Conservation (phyloP, 2,113 vertebrate genomes). For the Sapajus apella region DNA sequence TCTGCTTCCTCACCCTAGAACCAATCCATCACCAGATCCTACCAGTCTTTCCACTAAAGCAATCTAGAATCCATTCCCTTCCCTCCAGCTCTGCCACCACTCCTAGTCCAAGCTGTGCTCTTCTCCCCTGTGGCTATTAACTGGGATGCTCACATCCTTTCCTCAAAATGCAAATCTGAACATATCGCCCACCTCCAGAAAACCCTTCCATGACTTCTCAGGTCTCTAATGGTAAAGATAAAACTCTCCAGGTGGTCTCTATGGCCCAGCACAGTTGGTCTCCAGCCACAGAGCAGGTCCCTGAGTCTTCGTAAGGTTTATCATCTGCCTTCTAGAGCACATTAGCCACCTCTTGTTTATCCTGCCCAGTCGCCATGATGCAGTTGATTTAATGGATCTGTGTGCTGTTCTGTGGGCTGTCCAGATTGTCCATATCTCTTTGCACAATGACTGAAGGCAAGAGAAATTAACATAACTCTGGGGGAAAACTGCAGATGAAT, state of each 20-base stretch:
- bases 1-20: background rate
- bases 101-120: background rate
- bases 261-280: background rate
- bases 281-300: background rate
- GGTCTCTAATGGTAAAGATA: background rate
- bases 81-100: background rate
- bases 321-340: background rate
- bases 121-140: background rate
- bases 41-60: background rate
- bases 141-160: background rate
- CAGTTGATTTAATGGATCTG: background rate
- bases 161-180: conserved; percentile 21
- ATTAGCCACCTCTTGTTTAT: background rate
- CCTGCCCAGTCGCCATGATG: background rate
- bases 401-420: background rate
- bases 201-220: background rate
- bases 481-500: background rate
- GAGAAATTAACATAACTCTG: background rate
- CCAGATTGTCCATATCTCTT: background rate
- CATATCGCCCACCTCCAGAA: background rate
- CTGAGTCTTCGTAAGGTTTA: background rate
- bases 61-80: background rate
- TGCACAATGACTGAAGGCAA: background rate
- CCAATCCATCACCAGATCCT: background rate
- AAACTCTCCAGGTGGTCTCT: background rate